Conservation (phyloP, 1,140 invertebrate genomes). For the Euwallacea similis region DNA sequence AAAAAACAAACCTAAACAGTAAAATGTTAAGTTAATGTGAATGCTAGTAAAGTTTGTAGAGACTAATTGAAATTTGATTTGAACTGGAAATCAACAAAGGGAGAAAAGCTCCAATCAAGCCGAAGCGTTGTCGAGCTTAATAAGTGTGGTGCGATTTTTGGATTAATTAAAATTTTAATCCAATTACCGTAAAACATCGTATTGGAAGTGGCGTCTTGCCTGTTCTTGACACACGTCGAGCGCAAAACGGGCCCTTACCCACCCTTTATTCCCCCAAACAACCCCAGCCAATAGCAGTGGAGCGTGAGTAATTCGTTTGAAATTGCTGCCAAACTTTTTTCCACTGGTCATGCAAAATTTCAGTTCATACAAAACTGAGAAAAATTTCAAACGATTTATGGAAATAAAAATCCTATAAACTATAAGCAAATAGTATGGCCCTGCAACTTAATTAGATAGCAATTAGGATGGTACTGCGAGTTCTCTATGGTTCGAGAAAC, state of each 20-base stretch:
- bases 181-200: constrained; percentile 52
- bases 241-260: constrained; percentile 43
- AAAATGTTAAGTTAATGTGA: too few species aligned
- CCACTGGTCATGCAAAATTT: neutral
- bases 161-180: constrained; percentile 55
- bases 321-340: constrained; percentile 34
- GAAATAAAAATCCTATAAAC: neutral
- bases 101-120: too few species aligned
- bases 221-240: constrained; percentile 53
- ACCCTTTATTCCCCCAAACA: constrained; percentile 35
- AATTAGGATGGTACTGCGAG: too few species aligned
- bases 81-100: too few species aligned
- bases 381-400: neutral
- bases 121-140: too few species aligned
- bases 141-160: constrained; percentile 35
- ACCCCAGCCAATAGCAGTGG: constrained; percentile 37
- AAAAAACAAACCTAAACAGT: too few species aligned
- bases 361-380: too few species aligned
- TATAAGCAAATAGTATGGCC: too few species aligned
- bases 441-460: too few species aligned
- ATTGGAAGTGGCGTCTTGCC: constrained; percentile 49
- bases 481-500: too few species aligned
- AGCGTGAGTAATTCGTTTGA: constrained; percentile 42
- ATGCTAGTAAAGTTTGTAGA: too few species aligned
- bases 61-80: too few species aligned